These are phyloP conservation scores for Palythoa caribaeorum DNA, from an alignment of 92 coral and sea anemone species.

Conservation along the genomic window DNA sequence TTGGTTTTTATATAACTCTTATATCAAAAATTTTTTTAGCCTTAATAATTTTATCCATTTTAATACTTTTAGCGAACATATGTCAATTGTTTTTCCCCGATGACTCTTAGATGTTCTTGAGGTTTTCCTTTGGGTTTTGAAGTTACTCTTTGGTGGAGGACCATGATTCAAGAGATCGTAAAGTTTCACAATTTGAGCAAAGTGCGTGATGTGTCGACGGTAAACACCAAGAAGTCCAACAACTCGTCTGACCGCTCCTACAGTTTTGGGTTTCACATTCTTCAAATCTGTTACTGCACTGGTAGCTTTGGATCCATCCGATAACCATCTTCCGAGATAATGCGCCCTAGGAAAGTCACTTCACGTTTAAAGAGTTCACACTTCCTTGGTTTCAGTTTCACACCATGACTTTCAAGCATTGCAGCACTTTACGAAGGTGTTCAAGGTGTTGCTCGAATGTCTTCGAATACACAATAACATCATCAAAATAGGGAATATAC, in stretches of 20 bases:
- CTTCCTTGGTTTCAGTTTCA: slow-evolving; percentile 57
- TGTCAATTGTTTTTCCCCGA: neutral
- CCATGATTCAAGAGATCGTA: slow-evolving; percentile 37
- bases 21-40: no score
- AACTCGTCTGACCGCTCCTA: slow-evolving; percentile 47
- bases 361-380: slow-evolving; percentile 65
- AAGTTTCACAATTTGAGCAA: slow-evolving; percentile 47
- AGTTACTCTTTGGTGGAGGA: neutral
- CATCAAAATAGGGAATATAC: slow-evolving; percentile 64
- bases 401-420: slow-evolving; percentile 57
- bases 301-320: slow-evolving; percentile 55
- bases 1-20: no score
- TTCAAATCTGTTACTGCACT: slow-evolving; percentile 41
- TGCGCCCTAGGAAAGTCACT: slow-evolving; percentile 57
- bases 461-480: slow-evolving; percentile 55
- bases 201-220: slow-evolving; percentile 49
- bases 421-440: slow-evolving; percentile 63
- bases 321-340: slow-evolving; percentile 56
- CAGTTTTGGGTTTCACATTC: slow-evolving; percentile 40
- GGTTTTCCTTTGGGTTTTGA: slow-evolving; percentile 10
- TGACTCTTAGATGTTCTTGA: neutral
- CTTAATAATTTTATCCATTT: no score
- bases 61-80: no score
- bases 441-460: slow-evolving; percentile 64
- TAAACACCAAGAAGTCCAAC: slow-evolving; percentile 56